Conservation (phyloP, 30 jellyfish, hydroid and myxozoan genomes). For the Cassiopea andromeda region DNA sequence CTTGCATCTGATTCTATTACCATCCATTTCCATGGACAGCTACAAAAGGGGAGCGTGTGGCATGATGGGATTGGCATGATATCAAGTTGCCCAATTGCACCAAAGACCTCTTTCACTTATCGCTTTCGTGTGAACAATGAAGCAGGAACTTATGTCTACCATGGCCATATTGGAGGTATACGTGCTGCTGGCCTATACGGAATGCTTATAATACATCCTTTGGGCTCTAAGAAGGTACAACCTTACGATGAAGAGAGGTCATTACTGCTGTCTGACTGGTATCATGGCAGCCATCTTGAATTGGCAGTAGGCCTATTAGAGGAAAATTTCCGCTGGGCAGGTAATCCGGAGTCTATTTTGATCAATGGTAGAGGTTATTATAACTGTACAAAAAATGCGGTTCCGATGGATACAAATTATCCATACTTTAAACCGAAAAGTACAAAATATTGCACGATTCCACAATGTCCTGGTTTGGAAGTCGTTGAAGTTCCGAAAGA, state of each 20-base stretch:
- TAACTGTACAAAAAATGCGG: conserved; percentile 51
- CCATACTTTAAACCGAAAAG: conserved; percentile 53
- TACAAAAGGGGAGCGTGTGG: conserved; percentile 61
- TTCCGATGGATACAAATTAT: conserved; percentile 24
- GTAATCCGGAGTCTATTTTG: conserved; percentile 64
- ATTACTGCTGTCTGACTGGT: conserved; percentile 63
- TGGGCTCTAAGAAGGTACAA: conserved; percentile 3
- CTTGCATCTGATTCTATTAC: conserved; percentile 59
- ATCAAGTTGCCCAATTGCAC: conserved; percentile 62
- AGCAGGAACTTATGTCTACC: conserved; percentile 60
- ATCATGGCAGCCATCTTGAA: conserved; percentile 62
- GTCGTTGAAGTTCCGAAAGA: conserved; percentile 23
- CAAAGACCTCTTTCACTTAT: conserved; percentile 56
- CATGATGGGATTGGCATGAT: conserved; percentile 66
- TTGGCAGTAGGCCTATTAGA: conserved; percentile 54
- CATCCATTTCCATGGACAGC: conserved; percentile 62
- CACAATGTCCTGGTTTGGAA: conserved; percentile 65
- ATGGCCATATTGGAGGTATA: conserved; percentile 67
- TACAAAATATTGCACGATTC: conserved; percentile 44
- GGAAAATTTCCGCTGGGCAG: conserved; percentile 67
- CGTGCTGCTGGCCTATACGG: conserved; percentile 68
- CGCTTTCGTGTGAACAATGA: conserved; percentile 48
- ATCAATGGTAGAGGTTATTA: conserved; percentile 54
- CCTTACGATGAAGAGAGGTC: conserved; percentile 51
- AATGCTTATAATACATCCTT: conserved; percentile 37